Evolutionary conservation across 2,888 invertebrate species (phyloP).

Genomic region (Abrostola tripartita): DNA sequence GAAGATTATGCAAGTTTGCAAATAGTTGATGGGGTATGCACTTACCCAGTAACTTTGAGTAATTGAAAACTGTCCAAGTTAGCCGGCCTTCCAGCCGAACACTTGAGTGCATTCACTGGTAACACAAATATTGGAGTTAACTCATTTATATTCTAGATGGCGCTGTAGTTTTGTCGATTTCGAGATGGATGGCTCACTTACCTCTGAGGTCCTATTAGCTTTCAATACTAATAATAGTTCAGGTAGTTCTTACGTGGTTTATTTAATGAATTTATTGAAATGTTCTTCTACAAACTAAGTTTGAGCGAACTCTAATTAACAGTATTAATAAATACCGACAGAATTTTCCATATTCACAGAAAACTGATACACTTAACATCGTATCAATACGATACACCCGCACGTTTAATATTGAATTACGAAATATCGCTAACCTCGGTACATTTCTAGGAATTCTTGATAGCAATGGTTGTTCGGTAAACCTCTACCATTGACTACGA

Average conservation of each 20-base stretch:
- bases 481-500: not conserved
- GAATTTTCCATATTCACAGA: not conserved
- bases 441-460: not conserved
- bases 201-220: not conserved
- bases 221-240: not conserved
- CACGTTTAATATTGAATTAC: not conserved
- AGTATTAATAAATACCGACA: not conserved
- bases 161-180: constrained; percentile 12
- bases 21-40: constrained; percentile 66
- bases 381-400: not conserved
- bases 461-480: not conserved
- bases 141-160: constrained; percentile 28
- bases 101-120: constrained; percentile 52
- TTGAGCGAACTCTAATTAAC: too few species aligned
- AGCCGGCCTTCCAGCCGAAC: constrained; percentile 19
- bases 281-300: too few species aligned
- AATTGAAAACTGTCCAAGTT: constrained; percentile 78
- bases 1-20: constrained; percentile 66
- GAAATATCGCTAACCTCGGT: not conserved
- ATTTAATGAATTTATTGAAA: too few species aligned
- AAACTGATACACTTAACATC: not conserved
- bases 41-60: constrained; percentile 64
- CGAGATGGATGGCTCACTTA: not conserved
- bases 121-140: constrained; percentile 44
- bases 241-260: too few species aligned